Evolutionary conservation across 2,888 invertebrate species (phyloP), one percentile per base, ranked within the genome.

Genomic region (Cantharis lateralis): DNA sequence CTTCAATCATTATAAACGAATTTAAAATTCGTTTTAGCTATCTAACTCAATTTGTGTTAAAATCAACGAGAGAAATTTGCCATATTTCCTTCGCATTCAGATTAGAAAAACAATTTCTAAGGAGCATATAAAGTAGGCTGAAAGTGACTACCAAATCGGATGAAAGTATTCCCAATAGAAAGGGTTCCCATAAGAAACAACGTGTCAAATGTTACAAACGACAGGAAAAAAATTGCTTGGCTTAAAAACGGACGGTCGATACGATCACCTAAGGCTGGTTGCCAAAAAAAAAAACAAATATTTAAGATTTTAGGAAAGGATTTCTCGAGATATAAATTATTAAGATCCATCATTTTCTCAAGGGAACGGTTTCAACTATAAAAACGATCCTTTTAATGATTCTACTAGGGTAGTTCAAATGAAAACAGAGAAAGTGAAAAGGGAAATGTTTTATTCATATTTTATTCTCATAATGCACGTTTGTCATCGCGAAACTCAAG

Each of bases 21-120:
- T 79, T 81, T 81, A 80, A 81, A 81, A 81, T 72, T 80, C 76
- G 72, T 77, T 81, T 75, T 77, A 72, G 32, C 32, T 32, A 32
- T 79, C 15, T 64, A 64, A 64, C 64, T 64, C 20, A 64, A 64
- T 64, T 64, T 64, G 16, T 64, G 64, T 64, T n/a, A 10, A 18
- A 64, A 64, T 13, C 64, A 15, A 15, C 63, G 18, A 11, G 18
- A 64, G 20, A 64, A 28, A 32, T 32, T 32, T 32, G 13, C 32
- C 32, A 32, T 32, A 32, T 32, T 32, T 32, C 32, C 32, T 13
- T 32, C 32, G 11, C 32, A 13, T 32, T 32, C 13, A 32, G 32
- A 32, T 32, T 32, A 32, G 32, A 32, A 32, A 32, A 32, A 32
- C 32, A 32, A 32, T 32, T 32, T 32, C 32, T 32, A 32, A 32